Percentiles rank a stretch among this genome's conserved stretches.
Evolutionary conservation across 92 coral and sea anemone species (phyloP).

Genomic region (Galaxea fascicularis): DNA sequence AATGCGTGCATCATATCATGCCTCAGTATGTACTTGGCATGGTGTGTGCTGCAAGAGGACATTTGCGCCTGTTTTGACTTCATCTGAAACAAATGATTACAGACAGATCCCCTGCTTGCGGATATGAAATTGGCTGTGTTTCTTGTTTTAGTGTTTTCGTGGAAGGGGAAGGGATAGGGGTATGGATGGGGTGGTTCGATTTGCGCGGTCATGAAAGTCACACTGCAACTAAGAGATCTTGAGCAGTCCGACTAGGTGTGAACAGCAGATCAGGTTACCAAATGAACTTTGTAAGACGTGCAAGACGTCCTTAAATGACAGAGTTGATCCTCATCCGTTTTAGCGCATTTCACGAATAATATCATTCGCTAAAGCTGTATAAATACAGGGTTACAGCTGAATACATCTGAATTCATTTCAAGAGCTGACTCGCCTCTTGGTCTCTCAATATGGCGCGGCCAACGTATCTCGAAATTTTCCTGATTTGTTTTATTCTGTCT

Average conservation of each 20-base stretch:
- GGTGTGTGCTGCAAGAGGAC: no score
- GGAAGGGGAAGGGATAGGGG: no score
- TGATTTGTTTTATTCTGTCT: neutral
- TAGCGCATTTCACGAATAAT: neutral
- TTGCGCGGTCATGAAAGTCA: no score
- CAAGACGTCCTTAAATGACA: neutral
- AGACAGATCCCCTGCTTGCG: no score
- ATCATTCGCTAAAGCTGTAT: neutral
- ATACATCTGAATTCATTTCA: neutral
- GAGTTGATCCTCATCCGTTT: neutral
- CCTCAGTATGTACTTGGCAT: no score
- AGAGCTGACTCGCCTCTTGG: neutral
- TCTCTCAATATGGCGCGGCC: slow-evolving; percentile 1
- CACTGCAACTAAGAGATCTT: no score
- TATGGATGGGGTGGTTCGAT: no score
- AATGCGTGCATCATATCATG: no score
- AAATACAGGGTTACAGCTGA: neutral
- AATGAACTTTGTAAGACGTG: neutral
- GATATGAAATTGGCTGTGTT: no score
- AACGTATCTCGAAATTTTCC: neutral
- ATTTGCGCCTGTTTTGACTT: no score
- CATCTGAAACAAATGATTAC: no score
- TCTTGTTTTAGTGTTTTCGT: no score
- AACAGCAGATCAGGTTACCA: neutral
- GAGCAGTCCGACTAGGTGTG: neutral